Evolutionary conservation across 1,140 invertebrate genomes (phyloP).

Genomic region (Trachymyrmex cornetzi): DNA sequence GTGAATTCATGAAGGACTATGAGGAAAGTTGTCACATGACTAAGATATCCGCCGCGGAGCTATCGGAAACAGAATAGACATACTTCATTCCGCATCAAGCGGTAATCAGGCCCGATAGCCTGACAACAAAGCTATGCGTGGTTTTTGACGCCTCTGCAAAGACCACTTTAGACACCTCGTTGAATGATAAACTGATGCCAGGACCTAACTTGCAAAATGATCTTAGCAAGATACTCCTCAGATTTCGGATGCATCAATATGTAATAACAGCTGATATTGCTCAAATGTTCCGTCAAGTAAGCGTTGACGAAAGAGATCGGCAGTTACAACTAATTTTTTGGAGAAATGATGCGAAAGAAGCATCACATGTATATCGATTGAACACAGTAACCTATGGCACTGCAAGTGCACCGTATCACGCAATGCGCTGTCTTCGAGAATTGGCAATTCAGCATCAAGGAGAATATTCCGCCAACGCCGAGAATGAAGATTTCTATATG

Average conservation of each 20-base stretch:
- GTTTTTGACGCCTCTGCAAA: neutral
- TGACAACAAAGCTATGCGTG: conserved; percentile 13
- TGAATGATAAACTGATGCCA: neutral
- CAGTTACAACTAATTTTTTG: conserved; percentile 6
- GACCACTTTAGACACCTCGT: neutral
- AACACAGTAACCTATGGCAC: conserved; percentile 34
- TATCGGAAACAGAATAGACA: no score
- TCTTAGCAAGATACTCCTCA: conserved; percentile 36
- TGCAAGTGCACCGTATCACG: neutral
- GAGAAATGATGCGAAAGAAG: neutral
- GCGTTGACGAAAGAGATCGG: neutral
- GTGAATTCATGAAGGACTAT: no score
- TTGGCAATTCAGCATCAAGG: neutral
- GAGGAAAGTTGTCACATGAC: no score
- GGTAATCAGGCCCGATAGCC: neutral
- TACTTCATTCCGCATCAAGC: neutral
- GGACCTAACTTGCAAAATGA: conserved; percentile 41
- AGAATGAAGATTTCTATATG: conserved; percentile 27
- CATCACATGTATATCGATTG: neutral
- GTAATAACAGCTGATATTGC: neutral
- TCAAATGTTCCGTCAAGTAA: conserved; percentile 33
- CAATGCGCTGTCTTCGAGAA: neutral
- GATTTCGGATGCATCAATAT: conserved; percentile 44
- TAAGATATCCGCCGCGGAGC: no score
- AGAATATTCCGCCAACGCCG: neutral